Percentiles rank a stretch among this genome's conserved stretches.
phyloP scores from a whole-genome alignment of 2,113 vertebrate genomes.

The Calonectris borealis region DNA sequence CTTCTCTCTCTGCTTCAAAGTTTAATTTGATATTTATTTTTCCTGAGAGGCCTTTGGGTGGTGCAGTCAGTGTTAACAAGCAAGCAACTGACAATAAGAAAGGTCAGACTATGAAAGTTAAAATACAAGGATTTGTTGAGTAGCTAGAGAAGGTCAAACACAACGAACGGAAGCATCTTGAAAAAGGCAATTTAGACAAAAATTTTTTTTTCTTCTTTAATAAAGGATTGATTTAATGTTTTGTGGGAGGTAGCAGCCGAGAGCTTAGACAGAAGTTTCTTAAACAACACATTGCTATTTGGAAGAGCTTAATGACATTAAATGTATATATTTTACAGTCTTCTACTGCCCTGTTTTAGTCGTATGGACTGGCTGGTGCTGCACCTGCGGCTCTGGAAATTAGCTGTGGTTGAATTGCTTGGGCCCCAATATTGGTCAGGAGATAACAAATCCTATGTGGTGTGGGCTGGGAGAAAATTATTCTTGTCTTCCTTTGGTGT shows the following conservation, averaged over 20 bases:
- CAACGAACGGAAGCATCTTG: background rate
- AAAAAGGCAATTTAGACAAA: background rate
- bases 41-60: background rate
- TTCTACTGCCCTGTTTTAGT: background rate
- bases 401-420: background rate
- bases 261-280: background rate
- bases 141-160: conserved; percentile 24
- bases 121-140: background rate
- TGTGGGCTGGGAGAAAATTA: background rate
- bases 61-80: background rate
- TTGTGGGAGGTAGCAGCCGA: background rate
- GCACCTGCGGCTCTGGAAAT: background rate
- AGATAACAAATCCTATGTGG: background rate
- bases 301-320: background rate
- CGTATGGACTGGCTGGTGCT: background rate
- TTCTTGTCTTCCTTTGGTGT: background rate
- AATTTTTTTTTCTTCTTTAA: background rate
- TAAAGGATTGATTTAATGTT: background rate
- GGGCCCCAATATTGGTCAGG: background rate
- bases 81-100: conserved; percentile 9
- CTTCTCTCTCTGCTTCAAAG: background rate
- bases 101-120: conserved; percentile 23
- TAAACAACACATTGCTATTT: background rate
- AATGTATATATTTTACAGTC: background rate
- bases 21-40: background rate